Percentiles rank a stretch among this genome's conserved stretches.
These are phyloP conservation scores for Agonopterix subpropinquella DNA, from an alignment of 2,888 invertebrate species.

Conservation along the genomic window DNA sequence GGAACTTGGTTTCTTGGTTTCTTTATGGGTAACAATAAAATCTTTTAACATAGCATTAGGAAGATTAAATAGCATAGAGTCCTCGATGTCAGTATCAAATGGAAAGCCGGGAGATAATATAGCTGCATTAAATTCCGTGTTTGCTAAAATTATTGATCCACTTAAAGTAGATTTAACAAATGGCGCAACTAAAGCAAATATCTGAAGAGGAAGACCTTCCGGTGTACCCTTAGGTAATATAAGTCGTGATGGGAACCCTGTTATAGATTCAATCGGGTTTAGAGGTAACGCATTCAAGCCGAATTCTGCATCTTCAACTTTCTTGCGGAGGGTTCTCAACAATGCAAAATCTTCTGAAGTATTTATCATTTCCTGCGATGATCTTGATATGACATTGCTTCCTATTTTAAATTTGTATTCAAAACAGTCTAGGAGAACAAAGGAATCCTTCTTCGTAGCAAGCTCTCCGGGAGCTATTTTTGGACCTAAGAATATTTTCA, in stretches of 20 bases:
- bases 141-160: slow-evolving; percentile 49
- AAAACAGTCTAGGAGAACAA: slow-evolving; percentile 77
- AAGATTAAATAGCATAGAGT: slow-evolving; percentile 48
- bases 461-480: slow-evolving; percentile 77
- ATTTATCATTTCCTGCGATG: slow-evolving; percentile 75
- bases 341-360: slow-evolving; percentile 77
- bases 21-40: slow-evolving; percentile 47
- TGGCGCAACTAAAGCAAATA: slow-evolving; percentile 79
- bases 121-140: slow-evolving; percentile 49
- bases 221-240: slow-evolving; percentile 82
- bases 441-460: slow-evolving; percentile 67
- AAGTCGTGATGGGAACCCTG: slow-evolving; percentile 80
- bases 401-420: slow-evolving; percentile 77
- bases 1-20: slow-evolving; percentile 25
- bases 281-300: slow-evolving; percentile 65
- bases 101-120: slow-evolving; percentile 80
- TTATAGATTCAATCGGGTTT: slow-evolving; percentile 69
- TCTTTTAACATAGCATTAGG: slow-evolving; percentile 58
- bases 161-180: slow-evolving; percentile 41
- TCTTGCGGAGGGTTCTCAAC: slow-evolving; percentile 75
- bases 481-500: slow-evolving; percentile 83
- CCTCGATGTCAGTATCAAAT: slow-evolving; percentile 79
- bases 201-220: slow-evolving; percentile 78
- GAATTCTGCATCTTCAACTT: slow-evolving; percentile 74
- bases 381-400: slow-evolving; percentile 78